Percentiles rank a stretch among this genome's conserved stretches.
phyloP scores from a whole-genome alignment of 2,113 vertebrate species.

The Beaufortia kweichowensis region DNA sequence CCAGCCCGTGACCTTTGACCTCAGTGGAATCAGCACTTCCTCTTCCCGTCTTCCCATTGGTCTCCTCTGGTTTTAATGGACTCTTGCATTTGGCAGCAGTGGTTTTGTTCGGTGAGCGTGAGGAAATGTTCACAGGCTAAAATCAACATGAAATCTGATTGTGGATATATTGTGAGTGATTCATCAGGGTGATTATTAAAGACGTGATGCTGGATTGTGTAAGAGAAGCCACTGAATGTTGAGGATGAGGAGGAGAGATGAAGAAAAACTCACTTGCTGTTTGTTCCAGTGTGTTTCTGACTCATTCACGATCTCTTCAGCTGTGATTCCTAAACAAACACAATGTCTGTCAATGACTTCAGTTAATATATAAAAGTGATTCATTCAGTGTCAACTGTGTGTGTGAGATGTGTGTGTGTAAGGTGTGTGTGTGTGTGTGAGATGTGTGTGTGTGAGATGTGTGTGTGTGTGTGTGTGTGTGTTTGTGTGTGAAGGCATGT shows the following conservation, averaged over 20 bases:
- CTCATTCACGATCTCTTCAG: conserved; percentile 88
- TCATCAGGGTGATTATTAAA: no score
- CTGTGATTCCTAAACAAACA: conserved; percentile 79
- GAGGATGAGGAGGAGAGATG: neutral
- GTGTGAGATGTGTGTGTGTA: neutral
- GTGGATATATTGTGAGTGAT: no score
- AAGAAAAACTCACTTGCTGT: conserved; percentile 64
- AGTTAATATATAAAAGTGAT: no score
- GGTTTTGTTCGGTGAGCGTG: conserved; percentile 19
- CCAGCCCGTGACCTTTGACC: conserved; percentile 38
- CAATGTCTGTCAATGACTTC: no score
- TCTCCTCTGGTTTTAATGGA: conserved; percentile 10
- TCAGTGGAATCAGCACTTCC: conserved; percentile 30
- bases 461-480: conserved; percentile 2
- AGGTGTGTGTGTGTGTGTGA: neutral
- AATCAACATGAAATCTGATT: no score
- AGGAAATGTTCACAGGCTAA: neutral
- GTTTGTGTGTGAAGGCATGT: conserved; percentile 1
- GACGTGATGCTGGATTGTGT: neutral
- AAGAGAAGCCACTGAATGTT: neutral
- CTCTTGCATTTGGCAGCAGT: conserved; percentile 20
- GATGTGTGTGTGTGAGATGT: conserved; percentile 2
- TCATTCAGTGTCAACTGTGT: neutral
- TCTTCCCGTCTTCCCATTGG: conserved; percentile 34
- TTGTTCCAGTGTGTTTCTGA: conserved; percentile 83